Evolutionary conservation across 2,888 invertebrate genomes (phyloP), one percentile per base, ranked within the genome.

Genomic region (Bembecia ichneumoniformis): DNA sequence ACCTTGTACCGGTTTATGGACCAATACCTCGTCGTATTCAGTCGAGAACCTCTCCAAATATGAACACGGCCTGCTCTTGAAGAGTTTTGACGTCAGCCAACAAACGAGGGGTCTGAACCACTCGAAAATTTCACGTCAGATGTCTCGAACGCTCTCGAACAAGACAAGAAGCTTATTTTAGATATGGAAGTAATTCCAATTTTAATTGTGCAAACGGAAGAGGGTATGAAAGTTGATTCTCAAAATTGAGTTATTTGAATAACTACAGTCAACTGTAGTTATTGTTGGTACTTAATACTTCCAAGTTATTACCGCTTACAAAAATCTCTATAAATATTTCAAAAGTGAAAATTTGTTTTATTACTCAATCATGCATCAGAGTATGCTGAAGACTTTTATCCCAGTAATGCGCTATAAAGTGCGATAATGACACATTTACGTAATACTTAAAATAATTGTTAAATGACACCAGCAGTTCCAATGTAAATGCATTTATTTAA

Each of bases 71-170:
- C 14, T 40, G n/a, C n/a, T 14, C 46, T 50, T 66, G 58, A 51
- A 66, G 64, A 55, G 53, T 50, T 60, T 57, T 66, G 68, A 67
- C 71, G 73, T 70, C 71, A 68, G 67, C 73, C 71, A 66, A 68
- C 70, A 59, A 71, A 71, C 63, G 59, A 61, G 63, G 56, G 49
- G 59, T 63, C 64, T 63, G 62, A 64, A 52, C 53, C 64, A 54
- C 74, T 77, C 71, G 63, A 73, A 64, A 69, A 69, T 66, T 73
- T 67, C 63, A 68, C 64, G 66, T 59, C 60, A 63, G 64, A 63
- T 57, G 58, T 69, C 66, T 72, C 65, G 64, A 77, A 71, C 53
- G 56, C 17, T 11, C 69, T 58, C 71, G 72, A 55, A 55, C 56
- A 50, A 57, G 66, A 63, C 60, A 64, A 67, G 71, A 55, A 59